Conservation (phyloP, 2,797 vertebrate species). For the Oreochromis grahami region DNA sequence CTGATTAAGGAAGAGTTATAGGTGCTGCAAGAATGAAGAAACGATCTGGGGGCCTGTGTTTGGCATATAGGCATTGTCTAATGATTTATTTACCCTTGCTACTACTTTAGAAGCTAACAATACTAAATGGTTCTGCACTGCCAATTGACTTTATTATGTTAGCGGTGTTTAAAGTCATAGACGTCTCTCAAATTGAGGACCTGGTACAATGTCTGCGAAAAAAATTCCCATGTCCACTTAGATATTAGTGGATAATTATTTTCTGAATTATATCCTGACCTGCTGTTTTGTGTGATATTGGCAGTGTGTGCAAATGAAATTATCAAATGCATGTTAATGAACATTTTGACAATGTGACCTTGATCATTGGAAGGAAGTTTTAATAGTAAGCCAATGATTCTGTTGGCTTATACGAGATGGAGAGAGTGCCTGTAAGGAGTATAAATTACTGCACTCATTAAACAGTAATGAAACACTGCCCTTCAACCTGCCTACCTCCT, state of each 20-base stretch:
- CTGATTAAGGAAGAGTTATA: slow-evolving; percentile 46
- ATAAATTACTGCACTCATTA: slow-evolving; percentile 37
- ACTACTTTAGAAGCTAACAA: slow-evolving; percentile 23
- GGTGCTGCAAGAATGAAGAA: slow-evolving; percentile 24
- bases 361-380: slow-evolving; percentile 25
- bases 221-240: neutral
- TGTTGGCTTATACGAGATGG: neutral
- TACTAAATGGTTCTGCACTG: slow-evolving; percentile 28
- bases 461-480: slow-evolving; percentile 43
- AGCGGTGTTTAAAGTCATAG: slow-evolving; percentile 8
- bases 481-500: slow-evolving; percentile 19
- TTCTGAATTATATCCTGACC: neutral
- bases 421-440: slow-evolving; percentile 15
- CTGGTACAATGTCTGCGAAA: neutral
- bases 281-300: neutral
- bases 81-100: neutral
- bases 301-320: neutral
- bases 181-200: neutral
- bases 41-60: slow-evolving; percentile 1
- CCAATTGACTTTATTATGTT: slow-evolving; percentile 36
- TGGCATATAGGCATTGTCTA: slow-evolving; percentile 33
- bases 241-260: neutral
- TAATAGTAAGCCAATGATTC: slow-evolving; percentile 28
- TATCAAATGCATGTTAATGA: slow-evolving; percentile 16
- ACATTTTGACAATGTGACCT: slow-evolving; percentile 13